Percentiles rank a stretch among this genome's conserved stretches.
Conservation (phyloP, 2,888 invertebrate species). For the Cataglyphis cursor region DNA sequence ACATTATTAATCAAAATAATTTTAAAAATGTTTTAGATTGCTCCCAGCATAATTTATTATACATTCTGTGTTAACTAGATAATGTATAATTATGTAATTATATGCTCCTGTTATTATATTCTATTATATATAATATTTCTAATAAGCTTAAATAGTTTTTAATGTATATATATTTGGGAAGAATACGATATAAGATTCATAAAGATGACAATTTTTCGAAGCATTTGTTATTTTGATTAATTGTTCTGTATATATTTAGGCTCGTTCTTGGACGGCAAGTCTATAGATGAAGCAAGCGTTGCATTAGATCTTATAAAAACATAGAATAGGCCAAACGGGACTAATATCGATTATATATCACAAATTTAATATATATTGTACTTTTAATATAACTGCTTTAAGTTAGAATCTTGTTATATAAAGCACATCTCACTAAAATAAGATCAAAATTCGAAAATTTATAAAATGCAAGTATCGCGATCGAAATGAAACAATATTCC, state of each 20-base stretch:
- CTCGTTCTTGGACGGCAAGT: conserved; percentile 42
- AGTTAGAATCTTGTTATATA: conserved; percentile 28
- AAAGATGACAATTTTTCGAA: conserved; percentile 45
- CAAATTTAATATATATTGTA: conserved; percentile 34
- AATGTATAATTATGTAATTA: conserved; percentile 44
- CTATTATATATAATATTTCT: conserved; percentile 22
- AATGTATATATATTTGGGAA: conserved; percentile 12
- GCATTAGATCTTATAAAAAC: conserved; percentile 38
- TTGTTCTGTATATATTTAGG: conserved; percentile 45
- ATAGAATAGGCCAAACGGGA: conserved; percentile 33
- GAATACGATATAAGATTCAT: conserved; percentile 22
- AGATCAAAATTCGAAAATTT: conserved; percentile 42
- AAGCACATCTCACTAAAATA: conserved; percentile 30
- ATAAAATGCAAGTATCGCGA: conserved; percentile 61
- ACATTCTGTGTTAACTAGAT: conserved; percentile 29
- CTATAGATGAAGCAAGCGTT: conserved; percentile 38
- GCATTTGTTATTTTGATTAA: conserved; percentile 53
- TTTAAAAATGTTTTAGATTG: conserved; percentile 35
- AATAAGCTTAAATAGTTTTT: conserved; percentile 2
- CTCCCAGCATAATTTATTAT: conserved; percentile 43
- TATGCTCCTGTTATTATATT: conserved; percentile 37
- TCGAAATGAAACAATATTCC: conserved; percentile 53
- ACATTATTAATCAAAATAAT: conserved; percentile 28
- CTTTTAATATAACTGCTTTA: conserved; percentile 20
- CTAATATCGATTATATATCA: conserved; percentile 35